phyloP scores from a whole-genome alignment of 1,140 invertebrate genomes.

The Drosophila eugracilis region DNA sequence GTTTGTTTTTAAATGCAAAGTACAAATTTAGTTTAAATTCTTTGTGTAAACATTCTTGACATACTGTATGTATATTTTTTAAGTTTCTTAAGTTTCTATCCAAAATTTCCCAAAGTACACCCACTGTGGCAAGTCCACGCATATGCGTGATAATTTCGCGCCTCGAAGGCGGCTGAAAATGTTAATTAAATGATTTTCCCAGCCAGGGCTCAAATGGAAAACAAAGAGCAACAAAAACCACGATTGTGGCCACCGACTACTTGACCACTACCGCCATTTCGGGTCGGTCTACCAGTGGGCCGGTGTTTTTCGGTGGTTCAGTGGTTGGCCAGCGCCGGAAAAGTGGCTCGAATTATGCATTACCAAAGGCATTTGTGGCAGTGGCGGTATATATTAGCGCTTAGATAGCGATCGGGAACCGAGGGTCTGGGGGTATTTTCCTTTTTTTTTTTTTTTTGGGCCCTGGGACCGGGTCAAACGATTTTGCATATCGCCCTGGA shows the following conservation, averaged over 20 bases:
- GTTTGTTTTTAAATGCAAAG: too few relatives aligned
- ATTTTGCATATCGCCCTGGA: constrained; percentile 71
- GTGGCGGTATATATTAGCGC: constrained; percentile 48
- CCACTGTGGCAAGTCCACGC: constrained; percentile 53
- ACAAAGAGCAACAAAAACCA: constrained; percentile 46
- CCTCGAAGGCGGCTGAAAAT: constrained; percentile 75
- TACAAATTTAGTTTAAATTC: background rate
- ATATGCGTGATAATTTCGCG: constrained; percentile 82
- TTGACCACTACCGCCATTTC: constrained; percentile 20
- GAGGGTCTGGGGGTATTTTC: background rate
- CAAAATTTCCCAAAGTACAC: background rate
- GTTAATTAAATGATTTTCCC: constrained; percentile 83
- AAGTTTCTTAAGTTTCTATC: background rate
- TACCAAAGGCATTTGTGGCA: constrained; percentile 68
- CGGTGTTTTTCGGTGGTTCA: constrained; percentile 32
- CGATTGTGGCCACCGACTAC: constrained; percentile 58
- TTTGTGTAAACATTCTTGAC: too few relatives aligned
- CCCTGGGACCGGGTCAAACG: constrained; percentile 56
- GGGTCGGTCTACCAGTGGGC: background rate
- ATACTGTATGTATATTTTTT: background rate
- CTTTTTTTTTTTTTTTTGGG: too few relatives aligned
- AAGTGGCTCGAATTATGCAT: constrained; percentile 79
- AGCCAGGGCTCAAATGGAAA: constrained; percentile 50
- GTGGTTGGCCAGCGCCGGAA: constrained; percentile 60
- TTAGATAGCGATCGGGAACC: constrained; percentile 66